Evolutionary conservation across 2,113 vertebrate genomes (phyloP), one percentile per base, ranked within the genome.

Genomic region (Rhegmatorhina hoffmannsi): DNA sequence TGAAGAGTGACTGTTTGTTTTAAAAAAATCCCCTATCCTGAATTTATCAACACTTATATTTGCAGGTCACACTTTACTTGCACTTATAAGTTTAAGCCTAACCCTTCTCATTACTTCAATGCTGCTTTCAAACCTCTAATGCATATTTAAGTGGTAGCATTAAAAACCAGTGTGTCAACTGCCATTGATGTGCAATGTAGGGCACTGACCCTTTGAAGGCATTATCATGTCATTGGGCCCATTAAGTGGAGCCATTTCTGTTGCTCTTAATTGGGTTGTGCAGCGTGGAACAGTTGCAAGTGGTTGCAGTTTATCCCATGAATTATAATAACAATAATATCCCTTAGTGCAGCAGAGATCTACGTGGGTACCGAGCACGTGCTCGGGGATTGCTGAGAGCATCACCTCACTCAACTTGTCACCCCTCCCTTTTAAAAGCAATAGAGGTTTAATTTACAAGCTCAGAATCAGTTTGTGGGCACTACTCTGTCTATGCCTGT

Each of bases 231-330:
- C 96, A 66, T 84, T 89, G 97, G 92, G 87, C 91, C 93, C 94
- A 96, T 96, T 97, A 95, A 96, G 87, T 59, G 92, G 34, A 95
- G 91, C 95, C 95, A 88, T 96, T 94, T 93, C 96, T 96, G 92
- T 89, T 92, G 92, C 94, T 96, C 89, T 97, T 97, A 97, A 97
- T 97, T 97, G 96, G 97, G 91, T 90, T 95, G 96, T 96, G 97
- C 95, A 38, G 93, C 3, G 3, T 72, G 79, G 44, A 90, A 91
- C 92, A 40, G 91, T 97, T 94, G 95, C 95, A 77, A 96, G 90
- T 89, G 91, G 87, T 44, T 88, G 11, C 94, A 90, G 92, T 96
- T 96, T 97, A 94, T 93, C 84, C 85, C 72, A 20, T 97, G 96
- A 97, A 97, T 97, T 93, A 90, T 94, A 97, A 97, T 96, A 96